Base-by-base conservation (phyloP, 2,888 invertebrate genomes). In the Cheilosia vulpina region DNA sequence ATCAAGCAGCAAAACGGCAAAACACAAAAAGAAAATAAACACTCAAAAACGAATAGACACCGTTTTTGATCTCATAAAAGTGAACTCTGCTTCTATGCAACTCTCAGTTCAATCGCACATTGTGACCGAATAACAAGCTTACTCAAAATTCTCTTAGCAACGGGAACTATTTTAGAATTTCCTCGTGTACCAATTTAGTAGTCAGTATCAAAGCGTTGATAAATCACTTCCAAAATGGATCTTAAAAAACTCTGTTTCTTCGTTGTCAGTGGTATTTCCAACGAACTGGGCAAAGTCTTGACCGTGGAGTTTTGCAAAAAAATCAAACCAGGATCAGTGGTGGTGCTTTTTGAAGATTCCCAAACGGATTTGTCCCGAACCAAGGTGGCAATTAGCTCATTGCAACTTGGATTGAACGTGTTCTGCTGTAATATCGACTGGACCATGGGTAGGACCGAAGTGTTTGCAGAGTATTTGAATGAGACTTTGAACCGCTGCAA, bases 241-340 rank as follows among this genome's bases (percentile, higher is more conserved):
- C 93, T 95, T 82, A 93, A 93, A 2, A 94, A 94, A 88, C 92
- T 94, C 60, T 93, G 94, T 11, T 94, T 94, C 89, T 94, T 94
- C 89, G 90, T 98, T 57, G 92, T 98, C 43, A 96, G 98, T 15
- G 98, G 98, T 15, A 96, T 97, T 0, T 97, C 97, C 68, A 91
- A 96, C 91, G 97, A 98, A 34, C 96, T 98, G 69, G 98, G 98
- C 9, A 94, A 94, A 89, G 94, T 95, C 69, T 94, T 98, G 66
- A 96, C 97, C 2, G 92, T 95, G 72, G 95, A 96, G 90, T 93
- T 97, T 85, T 94, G 96, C 0, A 93, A 94, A 87, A 93, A 94
- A 73, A 93, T 98, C 63, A 94, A 94, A 24, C 91, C 94, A 6
- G 94, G 94, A 45, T 98, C 98, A 0, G 90, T 95, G 21, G 93